These are phyloP conservation scores for Ommatoiulus sabulosus DNA, from an alignment of 2,888 invertebrate genomes.

Conservation along the genomic window DNA sequence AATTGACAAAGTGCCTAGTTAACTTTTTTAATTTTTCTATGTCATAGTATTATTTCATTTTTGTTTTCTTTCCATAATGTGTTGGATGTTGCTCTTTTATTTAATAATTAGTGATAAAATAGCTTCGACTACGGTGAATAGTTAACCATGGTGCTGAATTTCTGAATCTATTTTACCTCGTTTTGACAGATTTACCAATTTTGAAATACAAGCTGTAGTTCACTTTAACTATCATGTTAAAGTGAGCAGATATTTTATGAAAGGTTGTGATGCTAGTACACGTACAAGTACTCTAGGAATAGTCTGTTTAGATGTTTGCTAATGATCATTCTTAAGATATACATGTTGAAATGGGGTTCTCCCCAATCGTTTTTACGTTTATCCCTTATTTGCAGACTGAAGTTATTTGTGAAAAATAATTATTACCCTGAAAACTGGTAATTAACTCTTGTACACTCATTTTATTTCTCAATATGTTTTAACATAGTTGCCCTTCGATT, in stretches of 20 bases:
- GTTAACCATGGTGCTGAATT: neutral
- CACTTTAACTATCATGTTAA: neutral
- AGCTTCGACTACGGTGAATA: neutral
- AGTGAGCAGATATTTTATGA: neutral
- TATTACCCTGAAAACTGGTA: no score
- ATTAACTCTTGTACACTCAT: neutral
- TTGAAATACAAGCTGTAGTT: neutral
- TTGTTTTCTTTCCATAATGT: neutral
- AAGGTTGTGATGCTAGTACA: neutral
- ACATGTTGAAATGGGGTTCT: neutral
- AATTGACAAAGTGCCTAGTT: neutral
- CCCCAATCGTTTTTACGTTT: neutral
- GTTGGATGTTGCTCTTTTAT: neutral
- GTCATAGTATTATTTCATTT: neutral
- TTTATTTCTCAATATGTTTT: neutral
- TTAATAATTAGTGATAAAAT: neutral
- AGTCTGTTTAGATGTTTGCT: neutral
- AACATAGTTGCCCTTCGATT: neutral
- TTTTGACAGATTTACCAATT: neutral
- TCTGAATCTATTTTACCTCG: neutral
- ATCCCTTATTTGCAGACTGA: neutral
- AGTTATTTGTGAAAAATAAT: neutral
- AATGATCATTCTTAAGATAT: no score
- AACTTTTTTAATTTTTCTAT: neutral
- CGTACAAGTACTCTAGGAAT: neutral